These are phyloP conservation scores for Rhinogobius similis DNA, from an alignment of 2,113 vertebrate genomes.

Conservation along the genomic window DNA sequence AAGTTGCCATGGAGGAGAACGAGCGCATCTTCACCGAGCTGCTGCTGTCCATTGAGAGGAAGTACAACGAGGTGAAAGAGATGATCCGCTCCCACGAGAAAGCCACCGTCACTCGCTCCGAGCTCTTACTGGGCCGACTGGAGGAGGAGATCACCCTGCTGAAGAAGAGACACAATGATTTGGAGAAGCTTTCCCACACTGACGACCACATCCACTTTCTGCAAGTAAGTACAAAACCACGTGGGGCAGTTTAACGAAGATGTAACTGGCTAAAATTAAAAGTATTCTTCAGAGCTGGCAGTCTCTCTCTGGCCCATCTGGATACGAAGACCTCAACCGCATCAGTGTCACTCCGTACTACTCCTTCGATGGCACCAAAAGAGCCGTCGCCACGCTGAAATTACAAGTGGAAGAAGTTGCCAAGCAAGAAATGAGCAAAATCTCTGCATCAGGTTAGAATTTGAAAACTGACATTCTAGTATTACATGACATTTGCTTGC, in stretches of 20 bases:
- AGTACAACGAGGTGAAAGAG: constrained; percentile 75
- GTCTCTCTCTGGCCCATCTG: constrained; percentile 76
- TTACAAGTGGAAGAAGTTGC: constrained; percentile 75
- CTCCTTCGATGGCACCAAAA: constrained; percentile 76
- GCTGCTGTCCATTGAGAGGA: constrained; percentile 71
- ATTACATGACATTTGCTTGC: no score
- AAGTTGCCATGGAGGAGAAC: constrained; percentile 71
- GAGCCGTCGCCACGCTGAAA: constrained; percentile 72
- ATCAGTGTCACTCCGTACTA: constrained; percentile 67
- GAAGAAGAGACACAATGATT: constrained; percentile 73
- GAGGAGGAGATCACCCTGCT: constrained; percentile 79
- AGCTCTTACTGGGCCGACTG: constrained; percentile 65
- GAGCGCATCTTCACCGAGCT: constrained; percentile 78
- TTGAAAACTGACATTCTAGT: not conserved
- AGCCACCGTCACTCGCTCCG: constrained; percentile 55
- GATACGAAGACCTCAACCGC: constrained; percentile 78
- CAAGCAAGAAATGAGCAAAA: constrained; percentile 73
- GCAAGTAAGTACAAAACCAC: constrained; percentile 63
- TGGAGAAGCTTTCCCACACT: constrained; percentile 78
- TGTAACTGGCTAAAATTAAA: no score
- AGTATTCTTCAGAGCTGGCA: constrained; percentile 72
- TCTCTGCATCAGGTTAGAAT: constrained; percentile 69
- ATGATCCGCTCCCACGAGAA: constrained; percentile 71
- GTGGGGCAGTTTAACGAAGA: not conserved
- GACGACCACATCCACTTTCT: constrained; percentile 83